Percentiles rank a stretch among this genome's conserved stretches.
Conservation (phyloP, 2,797 vertebrate species). For the Danio aesculapii region DNA sequence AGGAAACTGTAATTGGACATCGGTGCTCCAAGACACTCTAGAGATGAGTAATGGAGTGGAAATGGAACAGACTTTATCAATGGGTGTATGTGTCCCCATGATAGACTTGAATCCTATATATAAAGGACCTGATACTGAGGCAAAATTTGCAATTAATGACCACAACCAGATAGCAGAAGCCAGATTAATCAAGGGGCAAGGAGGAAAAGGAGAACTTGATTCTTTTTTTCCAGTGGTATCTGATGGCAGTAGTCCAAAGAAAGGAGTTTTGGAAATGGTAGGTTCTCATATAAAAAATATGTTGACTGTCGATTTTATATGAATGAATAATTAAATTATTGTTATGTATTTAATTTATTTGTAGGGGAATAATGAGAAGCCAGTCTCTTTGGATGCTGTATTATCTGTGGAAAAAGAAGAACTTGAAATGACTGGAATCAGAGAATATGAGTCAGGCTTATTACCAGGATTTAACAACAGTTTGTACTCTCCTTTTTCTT, state of each 20-base stretch:
- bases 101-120: constrained; percentile 19
- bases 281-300: not conserved
- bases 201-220: not conserved
- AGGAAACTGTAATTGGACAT: constrained; percentile 45
- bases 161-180: not conserved
- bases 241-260: constrained; percentile 8
- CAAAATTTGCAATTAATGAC: not conserved
- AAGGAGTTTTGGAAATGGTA: constrained; percentile 43
- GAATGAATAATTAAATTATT: not conserved
- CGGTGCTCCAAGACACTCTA: constrained; percentile 50
- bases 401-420: constrained; percentile 14
- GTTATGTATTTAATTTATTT: constrained; percentile 1
- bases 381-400: not conserved
- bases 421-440: not conserved
- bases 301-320: not conserved
- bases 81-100: not conserved
- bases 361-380: constrained; percentile 12
- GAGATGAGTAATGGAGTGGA: constrained; percentile 52
- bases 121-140: constrained; percentile 11
- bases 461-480: constrained; percentile 17
- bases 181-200: not conserved
- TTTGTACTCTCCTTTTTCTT: not conserved
- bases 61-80: constrained; percentile 26
- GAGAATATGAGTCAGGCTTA: constrained; percentile 8
- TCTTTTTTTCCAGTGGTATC: constrained; percentile 23